Base-by-base conservation (phyloP, 2,888 invertebrate species). In the Eustalomyia histrio region DNA sequence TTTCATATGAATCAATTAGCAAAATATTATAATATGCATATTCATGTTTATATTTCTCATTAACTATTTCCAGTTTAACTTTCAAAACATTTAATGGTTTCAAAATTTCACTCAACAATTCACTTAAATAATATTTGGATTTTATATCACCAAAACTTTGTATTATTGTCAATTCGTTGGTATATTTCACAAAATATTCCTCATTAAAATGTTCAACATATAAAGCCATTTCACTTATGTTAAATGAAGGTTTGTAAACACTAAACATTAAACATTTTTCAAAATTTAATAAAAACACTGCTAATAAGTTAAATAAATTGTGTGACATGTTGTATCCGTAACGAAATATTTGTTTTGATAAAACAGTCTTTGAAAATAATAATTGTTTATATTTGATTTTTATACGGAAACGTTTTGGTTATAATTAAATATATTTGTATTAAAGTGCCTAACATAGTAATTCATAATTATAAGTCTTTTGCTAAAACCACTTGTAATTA, bases 1-100 rank as follows among this genome's bases (percentile, higher is more conserved):
- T 76, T 33, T 71, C 67, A 39, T 64, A 80, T 12, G 83, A 83
- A 65, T 83, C 83, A 18, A 80, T 75, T 24, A 80, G 50, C 8
- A 83, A n/a, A 2, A 82, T 18, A 74, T 80, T 82, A 58, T 55
- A 80, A 16, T 79, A 72, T 0, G 35, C 58, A 76, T 73, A 83
- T n/a, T 16, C 18, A 10, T 73, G 55, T 21, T 39, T 24, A 50
- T 76, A 71, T 6, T 21, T 7, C 29, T 7, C 16, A n/a, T 18
- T 2, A 9, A 57, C 50, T 12, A 52, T n/a, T 47, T 67, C 43
- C 10, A 82, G 9, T 17, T 43, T 39, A 14, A 82, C n/a, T 21
- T 75, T 82, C 14, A 69, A 17, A 52, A 65, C 53, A 35, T 55
- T 52, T 39, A 60, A 52, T 4, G 35, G 16, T 33, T 58, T 68